These are phyloP conservation scores for Pegea sp. DNA, from an alignment of 23 tunicate species.

Conservation along the genomic window DNA sequence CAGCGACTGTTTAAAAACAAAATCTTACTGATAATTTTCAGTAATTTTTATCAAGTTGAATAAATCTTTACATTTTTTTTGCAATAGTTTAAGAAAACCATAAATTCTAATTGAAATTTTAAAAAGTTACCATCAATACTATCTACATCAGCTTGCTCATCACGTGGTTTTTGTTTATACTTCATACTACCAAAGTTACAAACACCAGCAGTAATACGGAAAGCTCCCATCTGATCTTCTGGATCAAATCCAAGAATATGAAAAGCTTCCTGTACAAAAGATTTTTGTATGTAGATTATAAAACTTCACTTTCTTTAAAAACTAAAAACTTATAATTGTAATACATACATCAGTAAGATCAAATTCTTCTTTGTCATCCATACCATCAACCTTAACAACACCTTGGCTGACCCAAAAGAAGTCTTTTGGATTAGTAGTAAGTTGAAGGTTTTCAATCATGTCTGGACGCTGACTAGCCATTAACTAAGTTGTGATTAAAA, in stretches of 20 bases:
- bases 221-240: conserved; percentile 38
- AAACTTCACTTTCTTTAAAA: too few species aligned
- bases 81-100: neutral
- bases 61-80: neutral
- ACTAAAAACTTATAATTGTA: neutral
- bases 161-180: conserved; percentile 90
- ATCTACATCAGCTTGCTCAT: conserved; percentile 93
- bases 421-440: conserved; percentile 61
- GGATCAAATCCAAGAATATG: conserved; percentile 60
- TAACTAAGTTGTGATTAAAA: conserved; percentile 10
- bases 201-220: conserved; percentile 45
- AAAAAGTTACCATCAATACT: conserved; percentile 32
- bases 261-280: conserved; percentile 80
- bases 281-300: too few species aligned
- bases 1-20: conserved; percentile 63
- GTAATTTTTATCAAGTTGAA: neutral
- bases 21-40: too few species aligned
- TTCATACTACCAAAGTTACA: conserved; percentile 66
- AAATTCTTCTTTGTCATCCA: conserved; percentile 78
- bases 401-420: conserved; percentile 78
- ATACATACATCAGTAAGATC: conserved; percentile 57
- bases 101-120: neutral
- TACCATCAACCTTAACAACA: conserved; percentile 62
- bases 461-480: conserved; percentile 27
- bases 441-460: conserved; percentile 24